phyloP scores from a whole-genome alignment of 2,888 invertebrate genomes.

The Meliscaeva auricollis region DNA sequence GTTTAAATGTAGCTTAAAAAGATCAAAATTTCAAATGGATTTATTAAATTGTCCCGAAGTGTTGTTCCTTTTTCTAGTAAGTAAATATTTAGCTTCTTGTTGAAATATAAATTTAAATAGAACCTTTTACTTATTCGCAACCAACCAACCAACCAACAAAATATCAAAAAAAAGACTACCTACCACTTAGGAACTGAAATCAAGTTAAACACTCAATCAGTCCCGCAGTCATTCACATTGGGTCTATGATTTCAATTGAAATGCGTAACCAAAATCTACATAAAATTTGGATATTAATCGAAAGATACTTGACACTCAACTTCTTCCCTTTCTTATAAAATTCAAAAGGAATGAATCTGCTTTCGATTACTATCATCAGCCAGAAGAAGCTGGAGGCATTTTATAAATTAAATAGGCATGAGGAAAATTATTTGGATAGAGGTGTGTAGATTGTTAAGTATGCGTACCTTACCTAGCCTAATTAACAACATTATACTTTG shows the following conservation, averaged over 20 bases:
- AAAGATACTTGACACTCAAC: neutral
- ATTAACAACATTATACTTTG: neutral
- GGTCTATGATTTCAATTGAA: slow-evolving; percentile 32
- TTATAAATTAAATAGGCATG: too few relatives aligned
- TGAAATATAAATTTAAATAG: slow-evolving; percentile 21
- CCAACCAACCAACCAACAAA: too few relatives aligned
- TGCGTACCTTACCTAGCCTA: neutral
- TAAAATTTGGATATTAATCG: slow-evolving; percentile 34
- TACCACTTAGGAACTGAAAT: slow-evolving; percentile 34
- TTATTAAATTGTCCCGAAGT: neutral
- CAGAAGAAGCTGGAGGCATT: neutral
- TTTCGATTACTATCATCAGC: slow-evolving; percentile 28
- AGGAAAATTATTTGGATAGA: too few relatives aligned
- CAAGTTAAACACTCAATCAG: slow-evolving; percentile 40
- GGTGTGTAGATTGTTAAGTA: too few relatives aligned
- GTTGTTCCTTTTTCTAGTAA: neutral
- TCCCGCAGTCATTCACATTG: neutral
- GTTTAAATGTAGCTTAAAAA: neutral
- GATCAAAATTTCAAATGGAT: neutral
- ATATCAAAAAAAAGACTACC: neutral
- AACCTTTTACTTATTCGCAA: slow-evolving; percentile 2
- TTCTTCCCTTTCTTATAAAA: neutral
- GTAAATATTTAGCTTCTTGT: slow-evolving; percentile 1
- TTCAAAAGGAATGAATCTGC: slow-evolving; percentile 23
- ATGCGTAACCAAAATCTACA: slow-evolving; percentile 32